A percentile compares a stretch with the other conserved stretches of the same genome.
Conservation (phyloP, 2,113 vertebrate species). For the Panthera tigris region DNA sequence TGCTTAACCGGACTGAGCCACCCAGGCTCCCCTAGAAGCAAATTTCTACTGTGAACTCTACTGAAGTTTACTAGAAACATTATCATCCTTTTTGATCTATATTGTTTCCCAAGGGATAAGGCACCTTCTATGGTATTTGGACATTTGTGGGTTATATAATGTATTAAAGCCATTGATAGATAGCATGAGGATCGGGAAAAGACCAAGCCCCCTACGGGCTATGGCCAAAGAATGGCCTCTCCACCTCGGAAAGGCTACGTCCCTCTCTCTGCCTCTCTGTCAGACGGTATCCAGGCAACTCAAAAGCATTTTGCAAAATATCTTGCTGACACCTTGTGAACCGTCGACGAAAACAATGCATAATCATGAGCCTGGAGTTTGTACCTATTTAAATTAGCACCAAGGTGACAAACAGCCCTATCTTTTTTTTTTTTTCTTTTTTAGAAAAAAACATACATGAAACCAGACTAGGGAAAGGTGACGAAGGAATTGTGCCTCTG, state of each 20-base stretch:
- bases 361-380: not conserved
- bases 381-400: not conserved
- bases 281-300: no score
- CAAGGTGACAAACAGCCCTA: not conserved
- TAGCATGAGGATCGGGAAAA: not conserved
- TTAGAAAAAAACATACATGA: not conserved
- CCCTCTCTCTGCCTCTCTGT: not conserved
- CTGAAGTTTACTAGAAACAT: not conserved
- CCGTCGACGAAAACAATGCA: not conserved
- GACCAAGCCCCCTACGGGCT: not conserved
- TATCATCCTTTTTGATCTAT: not conserved
- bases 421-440: not conserved
- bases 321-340: not conserved
- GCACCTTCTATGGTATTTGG: not conserved
- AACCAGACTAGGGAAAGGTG: not conserved
- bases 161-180: not conserved
- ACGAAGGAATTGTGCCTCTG: not conserved
- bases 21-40: not conserved
- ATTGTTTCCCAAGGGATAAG: not conserved
- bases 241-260: accelerated
- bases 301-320: not conserved
- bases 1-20: no score
- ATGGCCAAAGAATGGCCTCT: not conserved
- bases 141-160: not conserved
- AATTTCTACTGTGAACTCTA: not conserved